These are phyloP conservation scores for Nebria brevicollis DNA, from an alignment of 2,888 invertebrate species.

Conservation along the genomic window DNA sequence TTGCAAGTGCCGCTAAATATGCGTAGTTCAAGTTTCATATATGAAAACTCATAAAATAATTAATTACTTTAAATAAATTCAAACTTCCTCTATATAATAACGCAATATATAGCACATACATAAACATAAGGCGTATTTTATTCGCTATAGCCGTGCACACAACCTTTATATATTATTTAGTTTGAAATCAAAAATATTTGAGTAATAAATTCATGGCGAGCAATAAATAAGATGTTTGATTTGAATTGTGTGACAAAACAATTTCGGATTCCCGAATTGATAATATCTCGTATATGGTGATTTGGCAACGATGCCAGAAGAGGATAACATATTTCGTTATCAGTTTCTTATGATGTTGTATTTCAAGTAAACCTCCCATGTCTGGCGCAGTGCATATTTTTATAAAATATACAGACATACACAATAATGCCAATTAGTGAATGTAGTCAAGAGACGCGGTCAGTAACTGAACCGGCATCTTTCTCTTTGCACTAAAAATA, in stretches of 20 bases:
- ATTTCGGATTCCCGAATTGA: conserved; percentile 14
- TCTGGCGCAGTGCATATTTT: background rate
- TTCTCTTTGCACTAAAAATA: conserved; percentile 28
- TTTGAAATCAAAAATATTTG: no score
- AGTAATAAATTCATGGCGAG: no score
- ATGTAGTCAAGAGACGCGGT: conserved; percentile 2
- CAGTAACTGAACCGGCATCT: conserved; percentile 22
- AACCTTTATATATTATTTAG: no score
- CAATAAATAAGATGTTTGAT: no score
- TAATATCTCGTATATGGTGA: conserved; percentile 10
- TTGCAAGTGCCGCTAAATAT: background rate
- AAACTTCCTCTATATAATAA: conserved; percentile 8
- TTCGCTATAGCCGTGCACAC: no score
- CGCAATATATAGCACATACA: no score
- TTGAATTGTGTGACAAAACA: no score
- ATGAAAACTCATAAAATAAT: conserved; percentile 42
- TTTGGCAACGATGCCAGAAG: conserved; percentile 4
- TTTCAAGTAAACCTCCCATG: no score
- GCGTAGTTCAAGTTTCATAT: conserved; percentile 3
- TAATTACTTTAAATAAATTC: conserved; percentile 43
- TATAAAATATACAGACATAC: background rate
- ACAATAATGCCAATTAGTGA: no score
- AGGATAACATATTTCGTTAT: background rate
- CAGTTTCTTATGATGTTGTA: no score
- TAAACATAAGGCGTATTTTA: no score